Evolutionary conservation across 2,113 vertebrate genomes (phyloP), one percentile per base, ranked within the genome.

Genomic region (Diglossa brunneiventris): DNA sequence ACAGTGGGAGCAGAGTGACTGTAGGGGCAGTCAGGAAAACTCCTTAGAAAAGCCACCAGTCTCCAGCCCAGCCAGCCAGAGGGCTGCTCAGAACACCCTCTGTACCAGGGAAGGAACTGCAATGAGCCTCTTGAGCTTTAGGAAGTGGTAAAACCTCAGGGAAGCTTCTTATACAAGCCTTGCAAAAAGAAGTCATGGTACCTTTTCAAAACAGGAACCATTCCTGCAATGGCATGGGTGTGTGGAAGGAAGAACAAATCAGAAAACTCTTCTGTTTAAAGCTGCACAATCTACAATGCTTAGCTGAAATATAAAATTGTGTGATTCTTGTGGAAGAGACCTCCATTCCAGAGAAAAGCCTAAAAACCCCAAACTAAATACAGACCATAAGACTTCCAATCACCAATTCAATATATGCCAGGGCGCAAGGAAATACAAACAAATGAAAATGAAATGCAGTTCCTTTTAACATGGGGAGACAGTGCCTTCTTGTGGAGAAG

Each of bases 401-500:
- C 35, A 64, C 22, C 56, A 64, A 64, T 28, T 70, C 80, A 67
- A 10, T 14, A 44, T 4, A 66, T 30, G 11, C 27, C n/a, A 77
- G 83, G 16, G 41, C 31, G 27, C 24, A 87, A 42, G 6, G 13
- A 82, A 87, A 75, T 8, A 13, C 39, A 33, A 46, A 15, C 6
- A 67, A 27, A 16, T 44, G 24, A 22, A 72, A 44, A 18, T 10
- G 2, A 5, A 76, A 64, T 27, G 20, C 49, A 27, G 42, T 11
- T 73, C 35, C 50, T 62, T 41, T 44, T 20, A 78, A 79, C 6
- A 6, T 5, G 39, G 63, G 31, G 27, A 88, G 23, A 35, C 59
- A 92, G 87, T 85, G 91, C 87, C 94, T 79, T 94, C 95, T 95
- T 86, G 70, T 76, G 78, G 94, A 82, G 63, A 86, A 20, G 58